Conservation (phyloP, 2,797 vertebrate species). For the Paramormyrops hopkinsi region DNA sequence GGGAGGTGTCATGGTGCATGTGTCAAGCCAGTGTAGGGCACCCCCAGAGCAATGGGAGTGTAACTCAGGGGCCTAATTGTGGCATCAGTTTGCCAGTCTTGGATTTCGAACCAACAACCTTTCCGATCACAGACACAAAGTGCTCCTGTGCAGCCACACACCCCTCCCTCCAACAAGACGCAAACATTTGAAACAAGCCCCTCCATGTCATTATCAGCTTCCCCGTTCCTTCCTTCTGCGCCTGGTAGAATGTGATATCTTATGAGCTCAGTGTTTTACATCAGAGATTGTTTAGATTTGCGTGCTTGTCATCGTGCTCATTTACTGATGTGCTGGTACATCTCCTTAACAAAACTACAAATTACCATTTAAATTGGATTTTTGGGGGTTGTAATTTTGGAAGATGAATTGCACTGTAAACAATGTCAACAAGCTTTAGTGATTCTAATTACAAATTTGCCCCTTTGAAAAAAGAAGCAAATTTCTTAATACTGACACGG, state of each 20-base stretch:
- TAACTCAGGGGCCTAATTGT: background rate
- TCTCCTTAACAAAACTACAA: conserved; percentile 61
- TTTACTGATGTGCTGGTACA: background rate
- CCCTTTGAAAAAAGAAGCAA: conserved; percentile 11
- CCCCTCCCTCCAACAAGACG: background rate
- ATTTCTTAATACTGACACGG: conserved; percentile 9
- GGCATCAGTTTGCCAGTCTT: background rate
- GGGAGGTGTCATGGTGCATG: background rate
- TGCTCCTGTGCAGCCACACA: background rate
- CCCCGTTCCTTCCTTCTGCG: no score
- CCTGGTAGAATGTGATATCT: background rate
- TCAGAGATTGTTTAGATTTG: background rate
- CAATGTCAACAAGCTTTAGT: conserved; percentile 67
- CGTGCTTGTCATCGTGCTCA: background rate
- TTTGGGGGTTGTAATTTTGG: conserved; percentile 43
- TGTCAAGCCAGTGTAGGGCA: background rate
- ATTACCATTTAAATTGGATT: conserved; percentile 73
- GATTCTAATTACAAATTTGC: conserved; percentile 33
- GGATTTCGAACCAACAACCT: background rate
- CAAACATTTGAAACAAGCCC: background rate
- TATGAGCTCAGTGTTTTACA: background rate
- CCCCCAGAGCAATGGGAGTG: background rate
- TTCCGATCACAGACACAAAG: background rate
- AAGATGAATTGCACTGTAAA: conserved; percentile 69
- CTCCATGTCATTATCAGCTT: background rate